These are phyloP conservation scores for Cephus runcator DNA, from an alignment of 2,888 invertebrate genomes.

Conservation along the genomic window DNA sequence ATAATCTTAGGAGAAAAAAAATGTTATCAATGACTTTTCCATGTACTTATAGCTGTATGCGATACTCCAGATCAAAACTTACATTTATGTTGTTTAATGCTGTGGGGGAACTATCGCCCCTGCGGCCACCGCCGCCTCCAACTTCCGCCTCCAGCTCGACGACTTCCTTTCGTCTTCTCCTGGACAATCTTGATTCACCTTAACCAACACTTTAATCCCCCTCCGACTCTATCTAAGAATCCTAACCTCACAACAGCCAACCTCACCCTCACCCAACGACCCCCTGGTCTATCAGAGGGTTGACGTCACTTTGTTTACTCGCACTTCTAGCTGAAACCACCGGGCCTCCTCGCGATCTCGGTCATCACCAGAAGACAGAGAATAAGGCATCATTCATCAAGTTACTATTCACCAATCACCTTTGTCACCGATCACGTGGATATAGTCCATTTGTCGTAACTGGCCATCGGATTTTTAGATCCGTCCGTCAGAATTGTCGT, in stretches of 20 bases:
- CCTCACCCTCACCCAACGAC: not conserved
- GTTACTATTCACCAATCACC: not conserved
- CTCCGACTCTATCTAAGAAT: not conserved
- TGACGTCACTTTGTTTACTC: not conserved
- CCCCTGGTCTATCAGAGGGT: not conserved
- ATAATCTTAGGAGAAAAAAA: not conserved
- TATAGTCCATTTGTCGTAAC: not conserved
- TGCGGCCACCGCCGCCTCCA: constrained; percentile 59
- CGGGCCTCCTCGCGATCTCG: not conserved
- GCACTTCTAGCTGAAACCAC: not conserved
- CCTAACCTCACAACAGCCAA: not conserved
- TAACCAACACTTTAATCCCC: not conserved
- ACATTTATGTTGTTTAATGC: constrained; percentile 60
- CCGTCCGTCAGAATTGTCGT: not conserved
- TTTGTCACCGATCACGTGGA: not conserved
- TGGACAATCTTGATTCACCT: constrained; percentile 11
- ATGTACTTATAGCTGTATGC: not conserved
- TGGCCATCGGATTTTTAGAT: not conserved
- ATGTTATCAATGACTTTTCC: not conserved
- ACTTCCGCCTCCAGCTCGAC: constrained; percentile 62
- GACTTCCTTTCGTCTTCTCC: constrained; percentile 25
- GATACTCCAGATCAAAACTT: constrained; percentile 32
- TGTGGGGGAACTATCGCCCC: constrained; percentile 57
- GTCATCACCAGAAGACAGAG: not conserved
- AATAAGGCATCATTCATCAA: not conserved